Conservation (phyloP, 2,888 invertebrate species). For the Diachrysia chrysitis region DNA sequence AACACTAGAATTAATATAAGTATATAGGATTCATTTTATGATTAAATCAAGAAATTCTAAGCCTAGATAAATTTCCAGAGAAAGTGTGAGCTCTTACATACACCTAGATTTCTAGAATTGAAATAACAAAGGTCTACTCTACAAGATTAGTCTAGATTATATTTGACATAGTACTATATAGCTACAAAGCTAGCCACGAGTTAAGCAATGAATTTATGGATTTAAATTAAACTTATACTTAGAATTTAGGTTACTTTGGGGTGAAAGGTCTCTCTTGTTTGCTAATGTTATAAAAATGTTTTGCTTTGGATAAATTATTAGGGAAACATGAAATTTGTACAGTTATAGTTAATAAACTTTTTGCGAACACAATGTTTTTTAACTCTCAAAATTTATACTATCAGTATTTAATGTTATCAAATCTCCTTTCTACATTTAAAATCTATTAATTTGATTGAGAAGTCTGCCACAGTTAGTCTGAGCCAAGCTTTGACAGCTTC, state of each 20-base stretch:
- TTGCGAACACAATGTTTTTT: too few species aligned
- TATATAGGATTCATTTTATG: too few species aligned
- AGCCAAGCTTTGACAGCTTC: too few species aligned
- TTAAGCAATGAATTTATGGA: constrained; percentile 4
- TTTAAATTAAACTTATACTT: background rate
- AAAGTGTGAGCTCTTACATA: background rate
- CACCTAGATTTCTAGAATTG: background rate
- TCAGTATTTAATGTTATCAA: too few species aligned
- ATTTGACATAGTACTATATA: background rate
- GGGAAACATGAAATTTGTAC: too few species aligned
- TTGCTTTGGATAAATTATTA: too few species aligned
- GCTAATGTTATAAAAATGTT: background rate
- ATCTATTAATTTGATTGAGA: too few species aligned
- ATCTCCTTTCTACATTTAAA: too few species aligned
- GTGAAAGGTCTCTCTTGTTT: background rate
- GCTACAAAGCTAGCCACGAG: background rate
- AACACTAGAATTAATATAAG: too few species aligned
- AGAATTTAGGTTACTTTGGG: background rate
- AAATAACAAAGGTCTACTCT: constrained; percentile 12
- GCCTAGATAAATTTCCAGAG: background rate
- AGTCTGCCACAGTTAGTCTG: too few species aligned
- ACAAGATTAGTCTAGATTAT: constrained; percentile 14
- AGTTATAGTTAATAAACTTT: too few species aligned
- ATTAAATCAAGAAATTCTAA: background rate
- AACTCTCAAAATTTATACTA: too few species aligned